Conservation (phyloP, 2,797 vertebrate genomes). For the Pangasius krempfi region DNA sequence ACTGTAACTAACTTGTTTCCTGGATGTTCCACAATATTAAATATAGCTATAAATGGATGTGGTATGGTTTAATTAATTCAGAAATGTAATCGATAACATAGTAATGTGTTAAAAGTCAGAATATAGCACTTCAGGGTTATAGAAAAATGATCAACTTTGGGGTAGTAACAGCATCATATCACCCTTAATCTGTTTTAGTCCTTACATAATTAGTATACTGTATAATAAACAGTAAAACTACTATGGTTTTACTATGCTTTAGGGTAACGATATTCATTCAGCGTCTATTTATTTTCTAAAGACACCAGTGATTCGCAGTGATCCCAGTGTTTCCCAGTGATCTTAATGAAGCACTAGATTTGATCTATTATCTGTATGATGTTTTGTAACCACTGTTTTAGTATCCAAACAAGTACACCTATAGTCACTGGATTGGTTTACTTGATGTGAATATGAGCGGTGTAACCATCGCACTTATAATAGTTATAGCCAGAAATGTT, state of each 20-base stretch:
- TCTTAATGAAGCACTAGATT: background rate
- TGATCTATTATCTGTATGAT: background rate
- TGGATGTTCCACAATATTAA: too few species aligned
- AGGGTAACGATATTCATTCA: background rate
- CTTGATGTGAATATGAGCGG: background rate
- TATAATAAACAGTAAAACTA: background rate
- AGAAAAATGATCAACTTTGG: background rate
- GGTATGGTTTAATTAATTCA: background rate
- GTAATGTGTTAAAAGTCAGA: background rate
- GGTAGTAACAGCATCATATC: background rate
- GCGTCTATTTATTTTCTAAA: background rate
- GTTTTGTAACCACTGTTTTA: background rate
- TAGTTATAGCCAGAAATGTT: background rate
- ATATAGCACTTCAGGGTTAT: background rate
- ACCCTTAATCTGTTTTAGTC: background rate
- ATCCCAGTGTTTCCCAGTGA: background rate
- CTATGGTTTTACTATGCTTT: background rate
- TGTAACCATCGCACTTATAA: background rate
- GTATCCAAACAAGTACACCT: background rate
- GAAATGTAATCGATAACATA: background rate
- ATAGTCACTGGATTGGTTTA: background rate
- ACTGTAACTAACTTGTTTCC: background rate
- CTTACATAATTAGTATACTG: background rate
- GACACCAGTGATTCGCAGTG: background rate
- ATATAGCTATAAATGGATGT: background rate